Evolutionary conservation across 2,888 invertebrate genomes (phyloP).

Genomic region (Calliphora vomitoria): DNA sequence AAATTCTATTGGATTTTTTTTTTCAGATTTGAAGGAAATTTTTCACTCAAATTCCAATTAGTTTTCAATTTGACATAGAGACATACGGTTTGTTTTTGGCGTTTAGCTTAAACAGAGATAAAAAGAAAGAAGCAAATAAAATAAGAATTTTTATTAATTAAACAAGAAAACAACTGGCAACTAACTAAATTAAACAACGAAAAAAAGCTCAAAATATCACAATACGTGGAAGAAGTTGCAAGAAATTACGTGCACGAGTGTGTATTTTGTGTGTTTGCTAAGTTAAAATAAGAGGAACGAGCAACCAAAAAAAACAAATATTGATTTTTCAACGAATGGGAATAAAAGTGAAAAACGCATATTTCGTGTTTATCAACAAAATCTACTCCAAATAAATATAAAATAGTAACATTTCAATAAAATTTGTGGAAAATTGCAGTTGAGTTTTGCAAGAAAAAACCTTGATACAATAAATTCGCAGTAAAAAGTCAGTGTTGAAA

Average conservation of each 20-base stretch:
- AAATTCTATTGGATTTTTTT: conserved; percentile 33
- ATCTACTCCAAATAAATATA: too few species aligned
- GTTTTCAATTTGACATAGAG: conserved; percentile 66
- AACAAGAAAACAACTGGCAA: conserved; percentile 6
- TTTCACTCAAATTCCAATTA: conserved; percentile 48
- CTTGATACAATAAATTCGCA: conserved; percentile 34
- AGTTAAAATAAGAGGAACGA: conserved; percentile 35
- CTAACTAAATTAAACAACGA: conserved; percentile 56
- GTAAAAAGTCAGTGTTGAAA: conserved; percentile 37
- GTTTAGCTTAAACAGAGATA: not conserved
- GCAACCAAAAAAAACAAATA: conserved; percentile 56
- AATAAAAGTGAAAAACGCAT: conserved; percentile 3
- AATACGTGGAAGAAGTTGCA: conserved; percentile 30
- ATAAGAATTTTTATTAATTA: conserved; percentile 17
- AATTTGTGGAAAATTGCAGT: conserved; percentile 15
- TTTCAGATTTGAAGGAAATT: conserved; percentile 17
- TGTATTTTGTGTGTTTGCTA: conserved; percentile 49
- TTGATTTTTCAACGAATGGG: conserved; percentile 67
- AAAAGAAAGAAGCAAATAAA: not conserved
- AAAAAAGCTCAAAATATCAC: conserved; percentile 32
- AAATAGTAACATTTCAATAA: not conserved
- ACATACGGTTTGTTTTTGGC: conserved; percentile 37
- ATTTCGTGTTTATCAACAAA: not conserved
- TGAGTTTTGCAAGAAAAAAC: conserved; percentile 30
- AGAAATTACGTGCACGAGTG: conserved; percentile 18